Base-by-base conservation (phyloP, 2,888 invertebrate genomes). In the Andrena bicolor region DNA sequence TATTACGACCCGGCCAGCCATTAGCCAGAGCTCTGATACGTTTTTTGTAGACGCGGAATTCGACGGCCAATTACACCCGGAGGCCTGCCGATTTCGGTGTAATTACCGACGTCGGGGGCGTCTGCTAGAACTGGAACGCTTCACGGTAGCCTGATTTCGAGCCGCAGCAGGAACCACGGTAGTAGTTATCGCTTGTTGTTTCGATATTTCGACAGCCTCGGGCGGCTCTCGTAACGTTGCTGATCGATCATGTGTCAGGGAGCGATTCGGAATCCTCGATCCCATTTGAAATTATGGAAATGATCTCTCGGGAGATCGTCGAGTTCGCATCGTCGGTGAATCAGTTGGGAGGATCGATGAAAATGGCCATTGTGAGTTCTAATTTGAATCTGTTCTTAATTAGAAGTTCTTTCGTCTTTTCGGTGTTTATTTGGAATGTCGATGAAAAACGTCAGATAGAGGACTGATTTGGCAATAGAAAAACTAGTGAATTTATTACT, bases 41-140 rank as follows among this genome's bases (percentile, higher is more conserved):
- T 87, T 89, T 91, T 89, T 88, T 89, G 83, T 83, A 80, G 70
- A 75, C 80, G 65, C 73, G 86, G 85, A 87, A 87, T 87, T 82
- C 86, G 70, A 78, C 80, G 63, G 74, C 74, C 53, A 80, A 70
- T 79, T 82, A 82, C 76, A 79, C 32, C 60, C 35, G 41, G 3
- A n/a, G 56, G 41, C 56, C 60, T 28, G 53, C 64, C 49, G 76
- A 78, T 81, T 71, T 76, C 66, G 76, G 63, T 64, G 81, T 83
- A 79, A 81, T 86, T 84, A 85, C 75, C 70, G 41, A 30, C 58
- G 60, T 66, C 51, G 74, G 63, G 69, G 74, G 75, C 48, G 80
- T 73, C 58, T 49, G 68, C 63, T 66, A 66, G 23, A 70, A 69
- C 35, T 56, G 64, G 64, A 69, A 48, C 61, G 64, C 30, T 73